Evolutionary conservation across 2,888 invertebrate genomes (phyloP).

Genomic region (Tipula helvola): DNA sequence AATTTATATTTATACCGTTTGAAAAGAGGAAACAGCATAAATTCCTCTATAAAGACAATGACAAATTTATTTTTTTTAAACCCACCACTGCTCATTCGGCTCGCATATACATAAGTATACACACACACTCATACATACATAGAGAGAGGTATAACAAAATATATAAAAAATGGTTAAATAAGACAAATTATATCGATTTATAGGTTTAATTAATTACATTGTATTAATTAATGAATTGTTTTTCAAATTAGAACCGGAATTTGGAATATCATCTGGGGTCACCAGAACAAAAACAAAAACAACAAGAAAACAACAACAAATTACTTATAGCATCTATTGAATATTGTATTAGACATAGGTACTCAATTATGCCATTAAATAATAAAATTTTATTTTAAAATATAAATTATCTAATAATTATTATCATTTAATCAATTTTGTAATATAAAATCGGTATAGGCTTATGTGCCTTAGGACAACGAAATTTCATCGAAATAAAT

Average conservation of each 20-base stretch:
- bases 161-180: background rate
- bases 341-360: background rate
- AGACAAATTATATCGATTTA: background rate
- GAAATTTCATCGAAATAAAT: background rate
- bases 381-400: background rate
- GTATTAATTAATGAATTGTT: background rate
- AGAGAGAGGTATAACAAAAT: background rate
- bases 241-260: background rate
- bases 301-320: background rate
- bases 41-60: background rate
- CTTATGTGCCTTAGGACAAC: background rate
- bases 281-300: background rate
- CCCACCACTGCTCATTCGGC: background rate
- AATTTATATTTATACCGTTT: background rate
- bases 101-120: background rate
- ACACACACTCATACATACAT: background rate
- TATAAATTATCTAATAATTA: background rate
- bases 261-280: background rate
- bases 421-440: background rate
- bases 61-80: background rate
- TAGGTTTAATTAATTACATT: background rate
- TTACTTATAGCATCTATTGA: background rate
- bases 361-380: background rate
- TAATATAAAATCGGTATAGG: background rate
- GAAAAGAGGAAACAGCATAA: background rate